Evolutionary conservation across 1,140 invertebrate genomes (phyloP).

Genomic region (Papilio polyxenes): DNA sequence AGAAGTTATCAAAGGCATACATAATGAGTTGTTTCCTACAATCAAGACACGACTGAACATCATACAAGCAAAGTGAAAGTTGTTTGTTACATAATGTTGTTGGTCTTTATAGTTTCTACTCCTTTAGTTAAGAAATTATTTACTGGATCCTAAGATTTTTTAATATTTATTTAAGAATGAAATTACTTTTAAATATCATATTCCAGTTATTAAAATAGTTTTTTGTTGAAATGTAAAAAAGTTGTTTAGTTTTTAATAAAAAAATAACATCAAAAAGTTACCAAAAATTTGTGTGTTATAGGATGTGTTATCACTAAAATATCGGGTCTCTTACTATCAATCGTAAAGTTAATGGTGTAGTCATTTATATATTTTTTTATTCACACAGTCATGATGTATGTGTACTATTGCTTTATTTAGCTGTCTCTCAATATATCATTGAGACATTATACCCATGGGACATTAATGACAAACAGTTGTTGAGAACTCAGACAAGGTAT

Average conservation of each 20-base stretch:
- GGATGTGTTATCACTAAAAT: neutral
- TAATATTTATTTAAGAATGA: neutral
- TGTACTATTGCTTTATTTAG: neutral
- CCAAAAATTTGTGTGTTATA: neutral
- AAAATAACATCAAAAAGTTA: neutral
- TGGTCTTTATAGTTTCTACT: constrained; percentile 9
- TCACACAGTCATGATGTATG: neutral
- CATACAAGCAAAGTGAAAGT: constrained; percentile 27
- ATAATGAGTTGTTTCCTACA: constrained; percentile 7
- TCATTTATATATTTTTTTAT: neutral
- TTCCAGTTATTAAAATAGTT: too few species aligned
- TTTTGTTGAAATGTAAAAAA: too few species aligned
- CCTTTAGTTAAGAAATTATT: neutral
- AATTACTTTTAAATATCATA: too few species aligned
- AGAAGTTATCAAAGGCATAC: constrained; percentile 3
- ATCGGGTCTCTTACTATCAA: neutral
- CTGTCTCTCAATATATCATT: too few species aligned
- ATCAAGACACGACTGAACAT: constrained; percentile 19
- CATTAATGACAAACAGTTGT: too few species aligned
- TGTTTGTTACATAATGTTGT: constrained; percentile 32
- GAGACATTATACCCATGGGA: too few species aligned
- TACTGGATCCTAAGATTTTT: neutral
- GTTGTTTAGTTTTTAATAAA: neutral
- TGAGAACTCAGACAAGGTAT: too few species aligned
- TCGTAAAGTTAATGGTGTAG: neutral